Conservation (phyloP, 2,888 invertebrate genomes). For the Corythucha ciliata region DNA sequence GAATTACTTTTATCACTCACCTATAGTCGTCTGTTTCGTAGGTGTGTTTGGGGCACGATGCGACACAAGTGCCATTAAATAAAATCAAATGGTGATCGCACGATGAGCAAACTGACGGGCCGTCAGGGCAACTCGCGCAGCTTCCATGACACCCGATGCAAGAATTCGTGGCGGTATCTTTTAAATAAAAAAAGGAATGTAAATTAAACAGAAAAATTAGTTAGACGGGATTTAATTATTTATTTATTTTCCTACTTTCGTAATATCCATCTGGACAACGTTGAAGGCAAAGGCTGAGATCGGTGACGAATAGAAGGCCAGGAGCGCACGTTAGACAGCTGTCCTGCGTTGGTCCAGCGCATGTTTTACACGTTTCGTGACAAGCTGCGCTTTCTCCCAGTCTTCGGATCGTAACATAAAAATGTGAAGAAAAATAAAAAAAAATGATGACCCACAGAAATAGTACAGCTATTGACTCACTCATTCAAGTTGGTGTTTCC, state of each 20-base stretch:
- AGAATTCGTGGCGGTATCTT: constrained; percentile 59
- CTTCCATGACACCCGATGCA: constrained; percentile 80
- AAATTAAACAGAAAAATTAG: neutral
- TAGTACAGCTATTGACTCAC: constrained; percentile 16
- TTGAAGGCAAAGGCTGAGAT: constrained; percentile 76
- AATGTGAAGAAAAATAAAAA: neutral
- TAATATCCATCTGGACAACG: constrained; percentile 84
- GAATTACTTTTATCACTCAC: constrained; percentile 42
- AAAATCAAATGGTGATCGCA: constrained; percentile 82
- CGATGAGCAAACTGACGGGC: constrained; percentile 72
- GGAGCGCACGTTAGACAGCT: constrained; percentile 78
- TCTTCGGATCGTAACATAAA: constrained; percentile 1
- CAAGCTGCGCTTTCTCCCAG: constrained; percentile 51
- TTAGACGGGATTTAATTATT: neutral
- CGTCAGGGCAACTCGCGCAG: constrained; percentile 74
- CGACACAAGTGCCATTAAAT: constrained; percentile 69
- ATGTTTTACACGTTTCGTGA: constrained; percentile 81
- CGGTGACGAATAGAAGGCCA: constrained; percentile 70
- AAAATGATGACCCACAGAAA: neutral
- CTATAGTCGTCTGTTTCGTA: constrained; percentile 81
- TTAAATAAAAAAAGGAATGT: neutral
- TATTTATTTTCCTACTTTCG: constrained; percentile 50
- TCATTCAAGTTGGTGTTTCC: constrained; percentile 21
- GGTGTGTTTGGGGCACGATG: constrained; percentile 70
- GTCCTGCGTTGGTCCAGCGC: constrained; percentile 77